phyloP scores from a whole-genome alignment of 2,797 vertebrate genomes.

The Catamblyrhynchus diadema region DNA sequence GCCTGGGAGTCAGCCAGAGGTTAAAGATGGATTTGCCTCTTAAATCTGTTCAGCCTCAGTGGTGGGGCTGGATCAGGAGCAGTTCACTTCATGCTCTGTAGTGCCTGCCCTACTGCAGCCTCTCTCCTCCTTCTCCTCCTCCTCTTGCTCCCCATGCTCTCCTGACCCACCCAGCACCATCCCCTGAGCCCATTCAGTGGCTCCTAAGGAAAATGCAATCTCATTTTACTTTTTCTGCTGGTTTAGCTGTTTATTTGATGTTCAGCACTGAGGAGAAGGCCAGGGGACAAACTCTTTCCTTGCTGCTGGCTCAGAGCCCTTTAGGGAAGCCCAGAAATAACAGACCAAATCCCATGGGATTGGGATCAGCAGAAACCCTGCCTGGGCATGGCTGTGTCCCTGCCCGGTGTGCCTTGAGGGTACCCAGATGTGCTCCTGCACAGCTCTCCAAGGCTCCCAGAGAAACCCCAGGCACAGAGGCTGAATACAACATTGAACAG shows the following conservation, averaged over 20 bases:
- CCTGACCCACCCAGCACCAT: background rate
- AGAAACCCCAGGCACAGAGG: rapidly evolving
- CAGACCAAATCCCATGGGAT: rapidly evolving
- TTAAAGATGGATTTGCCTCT: background rate
- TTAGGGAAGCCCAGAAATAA: background rate
- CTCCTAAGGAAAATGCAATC: background rate
- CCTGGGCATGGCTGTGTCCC: background rate
- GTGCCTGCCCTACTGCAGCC: background rate
- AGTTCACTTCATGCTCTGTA: background rate
- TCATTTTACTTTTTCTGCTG: background rate
- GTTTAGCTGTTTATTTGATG: background rate
- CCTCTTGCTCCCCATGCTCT: rapidly evolving
- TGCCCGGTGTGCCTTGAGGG: background rate
- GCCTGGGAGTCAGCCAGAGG: background rate
- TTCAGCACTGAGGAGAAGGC: background rate
- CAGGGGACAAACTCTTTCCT: background rate
- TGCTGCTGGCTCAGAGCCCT: background rate
- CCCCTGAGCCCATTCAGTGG: rapidly evolving
- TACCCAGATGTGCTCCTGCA: background rate
- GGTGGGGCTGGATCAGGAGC: background rate
- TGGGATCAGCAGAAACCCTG: background rate
- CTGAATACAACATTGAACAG: background rate
- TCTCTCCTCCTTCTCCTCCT: background rate
- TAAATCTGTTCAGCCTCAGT: background rate
- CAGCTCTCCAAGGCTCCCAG: rapidly evolving